Percentiles rank a stretch among this genome's conserved stretches.
Evolutionary conservation across 2,113 vertebrate genomes (phyloP).

Genomic region (Aptenodytes forsteri): DNA sequence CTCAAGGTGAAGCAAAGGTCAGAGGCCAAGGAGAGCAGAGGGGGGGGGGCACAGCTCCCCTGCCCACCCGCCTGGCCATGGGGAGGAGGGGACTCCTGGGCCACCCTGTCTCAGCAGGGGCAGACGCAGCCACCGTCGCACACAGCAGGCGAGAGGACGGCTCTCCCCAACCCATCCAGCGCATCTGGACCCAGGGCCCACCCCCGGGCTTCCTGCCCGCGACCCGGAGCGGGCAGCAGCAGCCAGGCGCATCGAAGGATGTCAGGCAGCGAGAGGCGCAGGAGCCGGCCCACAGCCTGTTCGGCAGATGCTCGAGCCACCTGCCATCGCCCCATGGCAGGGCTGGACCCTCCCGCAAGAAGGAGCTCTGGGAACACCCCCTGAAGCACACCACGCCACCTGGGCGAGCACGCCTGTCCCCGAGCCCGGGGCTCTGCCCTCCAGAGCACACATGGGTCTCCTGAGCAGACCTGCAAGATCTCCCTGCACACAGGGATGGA

Average conservation of each 20-base stretch:
- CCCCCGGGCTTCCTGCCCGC: neutral
- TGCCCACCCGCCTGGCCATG: neutral
- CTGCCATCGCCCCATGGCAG: neutral
- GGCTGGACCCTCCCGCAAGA: neutral
- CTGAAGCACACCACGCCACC: neutral
- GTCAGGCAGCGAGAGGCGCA: neutral
- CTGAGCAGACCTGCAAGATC: neutral
- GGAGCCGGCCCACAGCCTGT: neutral
- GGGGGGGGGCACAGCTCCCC: neutral
- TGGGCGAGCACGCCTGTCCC: accelerated
- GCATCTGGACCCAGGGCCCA: neutral
- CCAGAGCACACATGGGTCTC: accelerated
- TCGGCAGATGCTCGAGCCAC: neutral
- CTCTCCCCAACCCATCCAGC: neutral
- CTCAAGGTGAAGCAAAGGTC: slow-evolving; percentile 70
- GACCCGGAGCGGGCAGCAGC: neutral
- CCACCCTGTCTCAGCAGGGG: neutral
- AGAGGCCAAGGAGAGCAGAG: slow-evolving; percentile 19
- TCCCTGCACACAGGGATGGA: accelerated
- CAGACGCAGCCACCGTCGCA: accelerated
- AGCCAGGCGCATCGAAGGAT: neutral
- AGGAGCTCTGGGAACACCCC: neutral
- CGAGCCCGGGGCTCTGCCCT: neutral
- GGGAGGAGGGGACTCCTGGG: neutral
- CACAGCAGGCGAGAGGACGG: neutral